A percentile compares a stretch with the other conserved stretches of the same genome.
phyloP scores from a whole-genome alignment of 2,797 vertebrate species.

The Malacoraja senta region DNA sequence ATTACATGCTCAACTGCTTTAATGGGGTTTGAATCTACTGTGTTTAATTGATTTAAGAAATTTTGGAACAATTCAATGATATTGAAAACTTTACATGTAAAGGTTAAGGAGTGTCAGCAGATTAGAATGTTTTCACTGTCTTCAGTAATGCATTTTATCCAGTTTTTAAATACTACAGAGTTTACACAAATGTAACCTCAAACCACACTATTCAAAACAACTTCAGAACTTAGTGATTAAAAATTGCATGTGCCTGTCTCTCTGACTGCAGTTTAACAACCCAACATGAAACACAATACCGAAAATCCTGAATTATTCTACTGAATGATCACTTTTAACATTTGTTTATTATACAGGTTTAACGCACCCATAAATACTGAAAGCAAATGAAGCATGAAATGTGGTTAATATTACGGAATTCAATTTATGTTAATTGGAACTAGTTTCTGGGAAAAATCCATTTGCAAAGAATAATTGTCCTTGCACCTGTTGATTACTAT shows the following conservation, averaged over 20 bases:
- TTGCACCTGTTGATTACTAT: neutral
- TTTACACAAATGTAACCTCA: neutral
- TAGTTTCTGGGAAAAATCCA: neutral
- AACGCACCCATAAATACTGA: neutral
- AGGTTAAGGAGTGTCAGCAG: neutral
- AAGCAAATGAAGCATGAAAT: neutral
- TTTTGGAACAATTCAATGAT: neutral
- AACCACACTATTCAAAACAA: neutral
- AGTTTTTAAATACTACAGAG: neutral
- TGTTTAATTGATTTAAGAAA: neutral
- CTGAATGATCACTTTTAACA: neutral
- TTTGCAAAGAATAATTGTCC: neutral
- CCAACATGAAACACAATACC: neutral
- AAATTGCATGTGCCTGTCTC: neutral
- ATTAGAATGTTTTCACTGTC: neutral
- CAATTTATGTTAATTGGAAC: neutral
- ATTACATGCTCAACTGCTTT: neutral
- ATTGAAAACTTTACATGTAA: neutral
- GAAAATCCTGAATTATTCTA: neutral
- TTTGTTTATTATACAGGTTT: neutral
- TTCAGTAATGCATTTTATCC: slow-evolving; percentile 13
- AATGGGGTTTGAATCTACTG: neutral
- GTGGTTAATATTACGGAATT: neutral
- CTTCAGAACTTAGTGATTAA: slow-evolving; percentile 8
- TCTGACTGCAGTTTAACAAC: neutral